phyloP scores from a whole-genome alignment of 2,888 invertebrate species.

The Danaus chrysippus region DNA sequence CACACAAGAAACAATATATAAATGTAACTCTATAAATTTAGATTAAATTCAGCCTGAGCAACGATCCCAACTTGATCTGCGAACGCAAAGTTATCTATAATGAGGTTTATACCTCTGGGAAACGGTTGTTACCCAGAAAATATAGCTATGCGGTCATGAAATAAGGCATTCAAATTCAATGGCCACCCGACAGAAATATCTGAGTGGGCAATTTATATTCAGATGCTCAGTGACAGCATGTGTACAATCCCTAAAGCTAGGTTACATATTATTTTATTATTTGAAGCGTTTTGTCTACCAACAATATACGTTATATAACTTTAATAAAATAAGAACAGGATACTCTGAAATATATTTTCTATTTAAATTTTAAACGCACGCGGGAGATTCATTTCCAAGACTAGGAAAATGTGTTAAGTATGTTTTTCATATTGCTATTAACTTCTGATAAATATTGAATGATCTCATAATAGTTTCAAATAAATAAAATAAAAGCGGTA shows the following conservation, averaged over 20 bases:
- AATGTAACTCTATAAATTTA: slow-evolving; percentile 20
- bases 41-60: slow-evolving; percentile 21
- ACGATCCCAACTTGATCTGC: slow-evolving; percentile 14
- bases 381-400: too few relatives aligned
- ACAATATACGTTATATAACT: too few relatives aligned
- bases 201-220: slow-evolving; percentile 42
- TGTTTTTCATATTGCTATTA: too few relatives aligned
- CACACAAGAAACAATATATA: slow-evolving; percentile 1
- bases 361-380: too few relatives aligned
- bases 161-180: slow-evolving; percentile 38
- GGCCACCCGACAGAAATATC: slow-evolving; percentile 34
- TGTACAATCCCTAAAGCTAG: slow-evolving; percentile 5
- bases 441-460: too few relatives aligned
- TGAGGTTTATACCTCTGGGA: slow-evolving; percentile 24
- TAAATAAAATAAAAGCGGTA: too few relatives aligned
- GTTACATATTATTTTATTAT: not conserved
- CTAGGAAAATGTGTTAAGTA: too few relatives aligned
- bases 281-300: not conserved
- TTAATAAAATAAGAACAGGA: too few relatives aligned
- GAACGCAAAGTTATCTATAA: slow-evolving; percentile 27
- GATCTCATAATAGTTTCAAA: too few relatives aligned
- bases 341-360: too few relatives aligned
- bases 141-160: slow-evolving; percentile 24
- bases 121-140: slow-evolving; percentile 19
- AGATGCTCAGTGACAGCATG: slow-evolving; percentile 20